These are phyloP conservation scores for Antrozous pallidus DNA, from an alignment of 2,797 vertebrate species.

Conservation along the genomic window DNA sequence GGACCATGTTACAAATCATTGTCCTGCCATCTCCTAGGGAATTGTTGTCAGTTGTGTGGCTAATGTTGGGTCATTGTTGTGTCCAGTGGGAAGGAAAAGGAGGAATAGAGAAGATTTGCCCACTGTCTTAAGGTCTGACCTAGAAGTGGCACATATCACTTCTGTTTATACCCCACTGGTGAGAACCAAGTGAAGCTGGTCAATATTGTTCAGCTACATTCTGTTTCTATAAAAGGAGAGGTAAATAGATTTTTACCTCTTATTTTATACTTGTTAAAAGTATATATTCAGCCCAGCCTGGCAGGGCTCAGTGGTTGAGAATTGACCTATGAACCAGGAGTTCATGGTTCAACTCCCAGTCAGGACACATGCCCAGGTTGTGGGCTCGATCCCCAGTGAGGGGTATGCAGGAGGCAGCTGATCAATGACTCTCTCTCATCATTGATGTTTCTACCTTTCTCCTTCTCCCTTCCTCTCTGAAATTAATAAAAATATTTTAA, in stretches of 20 bases:
- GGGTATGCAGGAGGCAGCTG: no score
- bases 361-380: no score
- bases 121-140: background rate
- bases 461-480: no score
- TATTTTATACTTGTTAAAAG: background rate
- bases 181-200: background rate
- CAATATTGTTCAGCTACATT: background rate
- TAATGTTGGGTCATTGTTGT: background rate
- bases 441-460: no score
- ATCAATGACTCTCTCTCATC: no score
- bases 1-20: background rate
- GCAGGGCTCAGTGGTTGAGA: no score
- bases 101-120: background rate
- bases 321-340: no score
- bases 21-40: background rate
- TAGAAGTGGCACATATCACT: background rate
- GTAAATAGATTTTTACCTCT: background rate
- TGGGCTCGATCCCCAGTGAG: no score
- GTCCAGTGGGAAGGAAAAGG: background rate
- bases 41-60: background rate
- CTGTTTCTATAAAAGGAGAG: constrained; percentile 11
- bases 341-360: no score
- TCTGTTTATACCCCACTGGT: background rate
- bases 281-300: background rate
- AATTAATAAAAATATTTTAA: no score